Conservation (phyloP, 1,140 invertebrate genomes). For the Sitophilus oryzae region DNA sequence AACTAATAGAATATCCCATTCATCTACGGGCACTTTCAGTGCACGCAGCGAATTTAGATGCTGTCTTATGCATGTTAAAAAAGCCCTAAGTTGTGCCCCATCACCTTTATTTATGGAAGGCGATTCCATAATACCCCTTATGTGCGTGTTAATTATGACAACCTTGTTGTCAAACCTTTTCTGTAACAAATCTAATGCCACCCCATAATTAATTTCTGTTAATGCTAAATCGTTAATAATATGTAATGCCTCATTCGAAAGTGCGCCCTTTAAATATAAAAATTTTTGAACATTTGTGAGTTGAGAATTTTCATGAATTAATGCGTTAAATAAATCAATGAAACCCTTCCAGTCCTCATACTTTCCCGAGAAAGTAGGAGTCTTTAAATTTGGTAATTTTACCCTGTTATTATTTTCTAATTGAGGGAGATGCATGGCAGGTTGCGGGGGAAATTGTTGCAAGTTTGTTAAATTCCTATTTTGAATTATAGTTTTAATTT, state of each 20-base stretch:
- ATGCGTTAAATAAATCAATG: conserved; percentile 6
- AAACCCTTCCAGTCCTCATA: neutral
- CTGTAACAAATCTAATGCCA: neutral
- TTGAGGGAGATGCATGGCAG: neutral
- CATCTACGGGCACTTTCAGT: conserved; percentile 8
- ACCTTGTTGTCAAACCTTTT: conserved; percentile 4
- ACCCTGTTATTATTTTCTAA: neutral
- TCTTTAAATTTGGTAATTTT: conserved; percentile 2
- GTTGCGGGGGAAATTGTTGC: neutral
- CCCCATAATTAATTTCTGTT: neutral
- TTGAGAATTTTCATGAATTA: neutral
- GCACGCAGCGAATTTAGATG: conserved; percentile 6
- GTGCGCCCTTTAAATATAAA: conserved; percentile 4
- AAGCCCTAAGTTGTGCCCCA: too few relatives aligned
- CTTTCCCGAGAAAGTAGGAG: conserved; percentile 4
- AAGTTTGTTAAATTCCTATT: too few relatives aligned
- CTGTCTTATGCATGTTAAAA: too few relatives aligned
- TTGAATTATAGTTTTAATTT: too few relatives aligned
- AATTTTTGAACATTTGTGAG: conserved; percentile 9
- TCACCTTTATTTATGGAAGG: too few relatives aligned
- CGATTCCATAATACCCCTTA: neutral
- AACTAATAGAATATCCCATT: conserved; percentile 11
- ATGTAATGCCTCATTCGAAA: conserved; percentile 2
- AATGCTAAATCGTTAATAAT: conserved; percentile 1
- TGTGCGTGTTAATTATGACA: neutral